phyloP scores from a whole-genome alignment of 37 sponge, comb jelly and placozoan genomes.

The Chondrosia reniformis region DNA sequence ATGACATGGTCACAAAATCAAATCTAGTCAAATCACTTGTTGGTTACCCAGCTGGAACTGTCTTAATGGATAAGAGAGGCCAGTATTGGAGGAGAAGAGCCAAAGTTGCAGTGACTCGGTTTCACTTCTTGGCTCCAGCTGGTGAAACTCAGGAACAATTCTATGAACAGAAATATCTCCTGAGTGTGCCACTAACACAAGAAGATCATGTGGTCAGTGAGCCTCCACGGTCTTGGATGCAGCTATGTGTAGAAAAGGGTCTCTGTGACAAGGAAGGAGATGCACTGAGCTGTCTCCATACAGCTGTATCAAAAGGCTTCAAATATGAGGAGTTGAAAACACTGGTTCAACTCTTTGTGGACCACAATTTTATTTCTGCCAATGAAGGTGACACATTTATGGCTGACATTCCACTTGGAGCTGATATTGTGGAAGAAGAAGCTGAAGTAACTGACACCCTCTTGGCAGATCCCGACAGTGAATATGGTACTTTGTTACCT shows the following conservation, averaged over 20 bases:
- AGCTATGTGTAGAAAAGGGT: too few species aligned
- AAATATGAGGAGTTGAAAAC: too few species aligned
- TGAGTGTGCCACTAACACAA: not conserved
- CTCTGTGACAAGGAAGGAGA: not conserved
- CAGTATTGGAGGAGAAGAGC: constrained; percentile 12
- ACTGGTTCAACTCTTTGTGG: too few species aligned
- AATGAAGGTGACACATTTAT: too few species aligned
- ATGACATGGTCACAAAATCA: too few species aligned
- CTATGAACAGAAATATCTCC: constrained; percentile 22
- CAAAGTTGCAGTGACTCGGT: too few species aligned
- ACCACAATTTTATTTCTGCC: too few species aligned
- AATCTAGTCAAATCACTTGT: not conserved
- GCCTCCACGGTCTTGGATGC: constrained; percentile 20
- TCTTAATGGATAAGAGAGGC: constrained; percentile 1
- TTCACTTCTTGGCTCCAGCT: not conserved
- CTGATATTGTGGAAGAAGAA: not conserved
- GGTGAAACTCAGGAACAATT: constrained; percentile 10
- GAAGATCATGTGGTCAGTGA: not conserved
- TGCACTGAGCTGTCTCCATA: too few species aligned
- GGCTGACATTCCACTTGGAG: not conserved
- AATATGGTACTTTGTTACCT: too few species aligned
- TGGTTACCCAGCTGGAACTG: not conserved
- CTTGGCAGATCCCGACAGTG: not conserved
- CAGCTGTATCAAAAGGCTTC: too few species aligned
- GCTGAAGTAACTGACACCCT: not conserved